These are phyloP conservation scores for Hippocampus kuda DNA, from an alignment of 2,797 vertebrate species.

Conservation along the genomic window DNA sequence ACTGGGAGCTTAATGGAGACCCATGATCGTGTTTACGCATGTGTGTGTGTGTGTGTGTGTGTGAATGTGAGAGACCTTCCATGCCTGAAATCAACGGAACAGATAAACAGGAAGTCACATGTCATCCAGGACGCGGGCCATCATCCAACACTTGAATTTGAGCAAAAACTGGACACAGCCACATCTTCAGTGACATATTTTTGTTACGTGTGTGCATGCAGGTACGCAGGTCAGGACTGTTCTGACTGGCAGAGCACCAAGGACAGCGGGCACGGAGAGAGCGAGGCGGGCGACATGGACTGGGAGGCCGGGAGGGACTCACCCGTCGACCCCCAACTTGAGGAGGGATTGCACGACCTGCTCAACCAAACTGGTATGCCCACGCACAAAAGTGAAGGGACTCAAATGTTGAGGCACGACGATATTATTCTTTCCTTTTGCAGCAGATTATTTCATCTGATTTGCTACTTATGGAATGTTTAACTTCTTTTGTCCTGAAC, in stretches of 20 bases:
- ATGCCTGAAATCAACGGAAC: background rate
- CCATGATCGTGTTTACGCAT: background rate
- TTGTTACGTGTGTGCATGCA: constrained; percentile 32
- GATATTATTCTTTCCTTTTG: background rate
- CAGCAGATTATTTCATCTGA: no score
- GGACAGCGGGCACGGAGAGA: constrained; percentile 80
- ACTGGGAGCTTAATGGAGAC: background rate
- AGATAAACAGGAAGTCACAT: constrained; percentile 6
- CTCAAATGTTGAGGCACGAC: no score
- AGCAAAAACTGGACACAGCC: background rate
- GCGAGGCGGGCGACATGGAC: constrained; percentile 78
- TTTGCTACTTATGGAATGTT: background rate
- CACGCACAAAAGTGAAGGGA: constrained; percentile 8
- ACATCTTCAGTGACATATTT: background rate
- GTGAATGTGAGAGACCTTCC: background rate
- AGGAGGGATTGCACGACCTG: constrained; percentile 74
- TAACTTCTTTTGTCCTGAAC: background rate
- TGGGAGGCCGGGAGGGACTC: constrained; percentile 75
- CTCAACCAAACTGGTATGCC: constrained; percentile 69
- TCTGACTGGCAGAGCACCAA: constrained; percentile 76
- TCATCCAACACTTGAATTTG: background rate
- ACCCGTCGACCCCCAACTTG: constrained; percentile 73
- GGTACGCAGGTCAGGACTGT: constrained; percentile 70
- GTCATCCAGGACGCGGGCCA: background rate
- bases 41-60: background rate